A percentile compares a stretch with the other conserved stretches of the same genome.
Evolutionary conservation across 2,113 vertebrate species (phyloP).

Genomic region (Typhlomys cinereus): DNA sequence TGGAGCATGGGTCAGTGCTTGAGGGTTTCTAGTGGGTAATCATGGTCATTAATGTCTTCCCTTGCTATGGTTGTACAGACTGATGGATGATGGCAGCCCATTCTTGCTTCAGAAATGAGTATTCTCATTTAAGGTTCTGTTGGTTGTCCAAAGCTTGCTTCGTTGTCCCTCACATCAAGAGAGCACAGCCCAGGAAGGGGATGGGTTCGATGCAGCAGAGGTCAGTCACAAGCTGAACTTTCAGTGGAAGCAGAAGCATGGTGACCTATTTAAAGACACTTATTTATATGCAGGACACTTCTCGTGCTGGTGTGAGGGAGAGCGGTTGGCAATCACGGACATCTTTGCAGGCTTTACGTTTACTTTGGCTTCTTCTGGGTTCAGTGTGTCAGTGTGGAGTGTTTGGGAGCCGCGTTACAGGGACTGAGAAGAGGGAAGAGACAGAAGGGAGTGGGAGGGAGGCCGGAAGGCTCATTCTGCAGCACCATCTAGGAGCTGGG

Average conservation of each 20-base stretch:
- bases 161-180: background rate
- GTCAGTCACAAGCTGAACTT: constrained; percentile 72
- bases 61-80: rapidly evolving
- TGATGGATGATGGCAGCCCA: rapidly evolving
- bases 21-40: background rate
- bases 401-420: background rate
- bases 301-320: constrained; percentile 73
- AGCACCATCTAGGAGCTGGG: background rate
- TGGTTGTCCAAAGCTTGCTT: background rate
- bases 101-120: rapidly evolving
- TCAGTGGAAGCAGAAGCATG: constrained; percentile 76
- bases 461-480: background rate
- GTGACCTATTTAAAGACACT: constrained; percentile 88
- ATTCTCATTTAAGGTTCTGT: background rate
- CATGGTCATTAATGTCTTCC: background rate
- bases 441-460: background rate
- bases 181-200: background rate
- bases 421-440: background rate
- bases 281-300: constrained; percentile 87
- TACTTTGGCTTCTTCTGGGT: constrained; percentile 34
- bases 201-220: background rate
- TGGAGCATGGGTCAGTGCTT: background rate
- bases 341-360: constrained; percentile 67
- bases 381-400: constrained; percentile 6
- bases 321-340: constrained; percentile 61